phyloP scores from a whole-genome alignment of 2,113 vertebrate genomes.

The Psammodynastes pulverulentus region DNA sequence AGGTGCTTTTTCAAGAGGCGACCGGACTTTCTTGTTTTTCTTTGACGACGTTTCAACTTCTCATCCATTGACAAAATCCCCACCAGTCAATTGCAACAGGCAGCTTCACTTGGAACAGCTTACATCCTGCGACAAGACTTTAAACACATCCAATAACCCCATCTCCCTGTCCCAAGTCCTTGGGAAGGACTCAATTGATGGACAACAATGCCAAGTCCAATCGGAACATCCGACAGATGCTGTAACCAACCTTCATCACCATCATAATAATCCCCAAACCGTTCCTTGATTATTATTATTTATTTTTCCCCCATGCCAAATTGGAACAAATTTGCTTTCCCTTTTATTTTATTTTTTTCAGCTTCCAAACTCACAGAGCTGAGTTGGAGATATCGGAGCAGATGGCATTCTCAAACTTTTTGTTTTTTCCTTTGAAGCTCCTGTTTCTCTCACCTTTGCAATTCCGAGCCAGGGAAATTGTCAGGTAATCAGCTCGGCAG shows the following conservation, averaged over 20 bases:
- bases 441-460: neutral
- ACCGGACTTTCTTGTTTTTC: no score
- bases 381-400: neutral
- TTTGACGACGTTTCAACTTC: no score
- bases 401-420: neutral
- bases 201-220: neutral
- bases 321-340: fast-evolving
- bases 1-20: no score
- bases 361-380: neutral
- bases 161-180: neutral
- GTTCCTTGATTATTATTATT: neutral
- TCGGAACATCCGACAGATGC: neutral
- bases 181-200: neutral
- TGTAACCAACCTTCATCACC: neutral
- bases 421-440: neutral
- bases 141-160: no score
- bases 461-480: conserved; percentile 12
- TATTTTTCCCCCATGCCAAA: neutral
- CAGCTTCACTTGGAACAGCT: no score
- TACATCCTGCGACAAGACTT: no score
- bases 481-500: conserved; percentile 50
- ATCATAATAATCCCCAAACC: neutral
- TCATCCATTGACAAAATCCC: no score
- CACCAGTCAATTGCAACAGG: no score
- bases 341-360: neutral